These are phyloP conservation scores for Cyprinella venusta DNA, from an alignment of 2,797 vertebrate species.

Conservation along the genomic window DNA sequence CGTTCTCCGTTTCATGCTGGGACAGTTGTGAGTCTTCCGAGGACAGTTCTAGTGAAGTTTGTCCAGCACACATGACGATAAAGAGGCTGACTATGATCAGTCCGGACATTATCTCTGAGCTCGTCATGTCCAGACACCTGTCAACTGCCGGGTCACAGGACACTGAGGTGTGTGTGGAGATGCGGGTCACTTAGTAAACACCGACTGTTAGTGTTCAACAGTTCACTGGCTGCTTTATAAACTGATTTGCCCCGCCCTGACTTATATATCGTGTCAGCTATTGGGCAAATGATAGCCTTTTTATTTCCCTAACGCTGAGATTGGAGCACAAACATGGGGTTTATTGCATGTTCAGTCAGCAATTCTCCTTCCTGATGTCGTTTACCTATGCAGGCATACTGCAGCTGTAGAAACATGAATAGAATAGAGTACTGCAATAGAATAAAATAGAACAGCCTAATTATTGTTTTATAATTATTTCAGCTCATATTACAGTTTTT, in stretches of 20 bases:
- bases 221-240: slow-evolving; percentile 55
- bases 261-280: slow-evolving; percentile 22
- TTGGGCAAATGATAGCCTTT: not conserved
- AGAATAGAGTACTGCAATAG: not conserved
- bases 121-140: slow-evolving; percentile 71
- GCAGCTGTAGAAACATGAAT: not conserved
- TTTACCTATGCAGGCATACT: not conserved
- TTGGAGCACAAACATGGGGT: not conserved
- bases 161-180: slow-evolving; percentile 21
- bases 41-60: slow-evolving; percentile 72
- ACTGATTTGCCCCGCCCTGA: slow-evolving; percentile 48
- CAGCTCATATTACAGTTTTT: not conserved
- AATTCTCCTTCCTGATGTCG: not conserved
- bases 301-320: not conserved
- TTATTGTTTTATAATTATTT: not conserved
- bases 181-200: slow-evolving; percentile 2
- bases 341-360: not conserved
- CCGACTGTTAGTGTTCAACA: not conserved
- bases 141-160: slow-evolving; percentile 3
- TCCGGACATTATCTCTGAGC: slow-evolving; percentile 66
- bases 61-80: slow-evolving; percentile 63
- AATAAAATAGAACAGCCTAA: not conserved
- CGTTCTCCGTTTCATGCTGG: slow-evolving; percentile 68
- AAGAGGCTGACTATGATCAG: slow-evolving; percentile 71
- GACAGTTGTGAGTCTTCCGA: slow-evolving; percentile 69